phyloP scores from a whole-genome alignment of 2,797 vertebrate species.

The Scomberomorus guttatus region DNA sequence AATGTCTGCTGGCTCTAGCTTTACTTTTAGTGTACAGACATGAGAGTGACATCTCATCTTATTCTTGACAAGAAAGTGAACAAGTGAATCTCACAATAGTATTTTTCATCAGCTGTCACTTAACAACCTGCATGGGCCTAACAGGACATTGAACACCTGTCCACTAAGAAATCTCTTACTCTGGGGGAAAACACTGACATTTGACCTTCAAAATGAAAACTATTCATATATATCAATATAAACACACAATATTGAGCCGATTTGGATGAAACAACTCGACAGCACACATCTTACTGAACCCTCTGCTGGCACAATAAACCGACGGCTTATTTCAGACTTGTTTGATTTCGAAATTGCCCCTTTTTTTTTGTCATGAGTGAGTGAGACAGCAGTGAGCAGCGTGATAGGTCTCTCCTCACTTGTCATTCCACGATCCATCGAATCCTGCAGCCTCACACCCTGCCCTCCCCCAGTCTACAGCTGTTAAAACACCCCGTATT shows the following conservation, averaged over 20 bases:
- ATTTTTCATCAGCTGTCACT: background rate
- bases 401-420: conserved; percentile 55
- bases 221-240: background rate
- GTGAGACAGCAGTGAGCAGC: conserved; percentile 21
- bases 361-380: conserved; percentile 26
- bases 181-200: background rate
- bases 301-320: background rate
- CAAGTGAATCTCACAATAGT: background rate
- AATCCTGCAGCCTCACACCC: conserved; percentile 48
- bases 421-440: conserved; percentile 58
- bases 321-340: background rate
- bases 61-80: background rate
- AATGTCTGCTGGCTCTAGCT: background rate
- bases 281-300: background rate
- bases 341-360: conserved; percentile 14
- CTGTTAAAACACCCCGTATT: conserved; percentile 84
- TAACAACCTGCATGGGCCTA: background rate
- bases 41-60: background rate
- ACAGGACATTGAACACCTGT: conserved; percentile 2
- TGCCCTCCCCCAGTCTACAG: conserved; percentile 70
- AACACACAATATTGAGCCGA: background rate
- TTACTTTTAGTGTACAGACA: background rate
- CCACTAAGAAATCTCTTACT: background rate
- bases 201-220: background rate
- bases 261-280: conserved; percentile 10